Conservation (phyloP, 2,113 vertebrate species). For the Megaceryle maxima region DNA sequence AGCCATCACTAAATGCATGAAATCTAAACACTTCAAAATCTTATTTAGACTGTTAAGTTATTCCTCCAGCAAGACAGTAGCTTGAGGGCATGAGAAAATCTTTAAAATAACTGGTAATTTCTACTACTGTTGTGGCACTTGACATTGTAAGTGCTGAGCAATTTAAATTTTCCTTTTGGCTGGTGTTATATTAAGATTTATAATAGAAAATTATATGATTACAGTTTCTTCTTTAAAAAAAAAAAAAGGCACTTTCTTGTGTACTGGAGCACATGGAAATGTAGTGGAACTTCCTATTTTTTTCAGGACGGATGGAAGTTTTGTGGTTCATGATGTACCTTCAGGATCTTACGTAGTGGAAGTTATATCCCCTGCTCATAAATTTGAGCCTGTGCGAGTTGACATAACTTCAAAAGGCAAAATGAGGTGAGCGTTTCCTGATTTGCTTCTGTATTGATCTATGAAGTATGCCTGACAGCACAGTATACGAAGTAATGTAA, state of each 20-base stretch:
- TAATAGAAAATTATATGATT: not conserved
- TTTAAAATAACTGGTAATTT: not conserved
- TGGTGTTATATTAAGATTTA: not conserved
- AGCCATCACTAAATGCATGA: not conserved
- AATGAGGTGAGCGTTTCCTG: constrained; percentile 86
- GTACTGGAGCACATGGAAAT: not conserved
- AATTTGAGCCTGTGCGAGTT: constrained; percentile 94
- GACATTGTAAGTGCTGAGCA: not conserved
- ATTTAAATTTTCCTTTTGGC: not conserved
- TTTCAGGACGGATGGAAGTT: constrained; percentile 93
- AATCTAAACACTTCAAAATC: not conserved
- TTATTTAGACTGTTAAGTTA: not conserved
- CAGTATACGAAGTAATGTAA: not conserved
- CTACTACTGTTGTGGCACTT: not conserved
- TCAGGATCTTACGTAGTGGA: constrained; percentile 97
- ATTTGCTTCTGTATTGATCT: not conserved
- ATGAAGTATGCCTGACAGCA: not conserved
- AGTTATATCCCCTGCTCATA: constrained; percentile 88
- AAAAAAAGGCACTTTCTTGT: not conserved
- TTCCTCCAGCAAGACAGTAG: not conserved
- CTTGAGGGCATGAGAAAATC: not conserved
- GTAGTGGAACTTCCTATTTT: not conserved
- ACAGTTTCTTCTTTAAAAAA: not conserved
- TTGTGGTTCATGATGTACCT: constrained; percentile 94
- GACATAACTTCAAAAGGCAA: constrained; percentile 99